Conservation (phyloP, 2,113 vertebrate species). For the Eleginops maclovinus region DNA sequence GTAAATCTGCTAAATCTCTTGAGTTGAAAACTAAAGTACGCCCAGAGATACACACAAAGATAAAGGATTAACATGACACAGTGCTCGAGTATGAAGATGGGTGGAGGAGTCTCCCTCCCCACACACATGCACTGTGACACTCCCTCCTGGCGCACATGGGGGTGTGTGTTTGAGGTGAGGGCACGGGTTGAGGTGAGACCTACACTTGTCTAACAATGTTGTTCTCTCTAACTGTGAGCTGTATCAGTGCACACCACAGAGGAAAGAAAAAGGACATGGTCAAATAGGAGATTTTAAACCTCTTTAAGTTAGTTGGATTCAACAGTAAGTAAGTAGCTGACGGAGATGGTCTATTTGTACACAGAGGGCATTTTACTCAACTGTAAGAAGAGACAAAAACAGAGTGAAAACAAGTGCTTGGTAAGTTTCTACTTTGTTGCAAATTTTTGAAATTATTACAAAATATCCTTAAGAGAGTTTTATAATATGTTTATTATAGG, state of each 20-base stretch:
- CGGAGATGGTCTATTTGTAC: slow-evolving; percentile 74
- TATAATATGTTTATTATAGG: slow-evolving; percentile 5
- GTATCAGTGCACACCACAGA: slow-evolving; percentile 4
- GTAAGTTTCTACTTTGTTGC: slow-evolving; percentile 64
- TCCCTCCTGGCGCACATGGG: slow-evolving; percentile 46
- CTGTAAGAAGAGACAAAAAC: slow-evolving; percentile 61
- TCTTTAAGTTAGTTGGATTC: slow-evolving; percentile 14
- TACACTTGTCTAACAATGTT: slow-evolving; percentile 11
- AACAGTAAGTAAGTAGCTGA: slow-evolving; percentile 23
- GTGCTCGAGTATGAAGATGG: slow-evolving; percentile 57
- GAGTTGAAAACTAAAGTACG: slow-evolving; percentile 2
- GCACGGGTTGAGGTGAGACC: slow-evolving; percentile 51
- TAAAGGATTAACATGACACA: slow-evolving; percentile 63
- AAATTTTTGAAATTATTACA: slow-evolving; percentile 9
- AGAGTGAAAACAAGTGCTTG: slow-evolving; percentile 45
- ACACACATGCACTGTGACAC: slow-evolving; percentile 35
- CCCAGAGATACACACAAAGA: slow-evolving; percentile 29
- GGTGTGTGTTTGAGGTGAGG: slow-evolving; percentile 43
- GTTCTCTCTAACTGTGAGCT: slow-evolving; percentile 15
- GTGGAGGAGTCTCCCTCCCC: slow-evolving; percentile 49
- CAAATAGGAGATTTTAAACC: slow-evolving; percentile 13
- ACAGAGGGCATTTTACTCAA: slow-evolving; percentile 74
- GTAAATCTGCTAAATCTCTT: slow-evolving; percentile 49
- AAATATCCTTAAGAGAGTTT: background rate
- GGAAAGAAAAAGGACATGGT: background rate